Percentiles rank a stretch among this genome's conserved stretches.
Evolutionary conservation across 2,888 invertebrate species (phyloP).

Genomic region (Graphium colonna): DNA sequence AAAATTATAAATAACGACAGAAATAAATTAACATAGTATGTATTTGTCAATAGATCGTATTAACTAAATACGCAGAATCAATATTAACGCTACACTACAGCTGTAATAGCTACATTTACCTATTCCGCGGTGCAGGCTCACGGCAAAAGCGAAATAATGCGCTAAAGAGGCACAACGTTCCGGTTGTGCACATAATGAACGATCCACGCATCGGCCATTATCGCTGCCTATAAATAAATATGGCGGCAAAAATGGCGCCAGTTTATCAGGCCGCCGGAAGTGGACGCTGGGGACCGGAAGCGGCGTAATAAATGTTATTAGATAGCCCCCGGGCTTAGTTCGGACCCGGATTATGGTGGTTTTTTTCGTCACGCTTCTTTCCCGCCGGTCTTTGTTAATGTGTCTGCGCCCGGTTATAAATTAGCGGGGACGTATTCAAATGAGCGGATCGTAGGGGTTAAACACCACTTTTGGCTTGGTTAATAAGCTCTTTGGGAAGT

Average conservation of each 20-base stretch:
- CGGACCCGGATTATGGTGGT: slow-evolving; percentile 47
- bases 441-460: slow-evolving; percentile 39
- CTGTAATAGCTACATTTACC: slow-evolving; percentile 7
- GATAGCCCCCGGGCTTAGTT: slow-evolving; percentile 79
- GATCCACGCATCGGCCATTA: slow-evolving; percentile 63
- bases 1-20: too few species aligned
- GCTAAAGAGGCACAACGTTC: slow-evolving; percentile 35
- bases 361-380: slow-evolving; percentile 67
- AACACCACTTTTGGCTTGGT: slow-evolving; percentile 17
- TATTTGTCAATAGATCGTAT: too few species aligned
- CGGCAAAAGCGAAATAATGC: slow-evolving; percentile 33
- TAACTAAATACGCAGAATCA: background rate
- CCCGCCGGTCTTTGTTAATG: slow-evolving; percentile 73
- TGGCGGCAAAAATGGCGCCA: slow-evolving; percentile 77
- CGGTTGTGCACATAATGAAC: slow-evolving; percentile 50
- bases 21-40: too few species aligned
- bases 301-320: slow-evolving; percentile 79
- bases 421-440: slow-evolving; percentile 60
- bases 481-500: slow-evolving; percentile 5
- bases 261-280: slow-evolving; percentile 77
- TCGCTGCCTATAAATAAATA: slow-evolving; percentile 79
- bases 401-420: slow-evolving; percentile 72
- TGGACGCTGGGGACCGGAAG: slow-evolving; percentile 75
- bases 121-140: slow-evolving; percentile 5
- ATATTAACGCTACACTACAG: background rate